Conservation (phyloP, 2,113 vertebrate species). For the Xiphias gladius region DNA sequence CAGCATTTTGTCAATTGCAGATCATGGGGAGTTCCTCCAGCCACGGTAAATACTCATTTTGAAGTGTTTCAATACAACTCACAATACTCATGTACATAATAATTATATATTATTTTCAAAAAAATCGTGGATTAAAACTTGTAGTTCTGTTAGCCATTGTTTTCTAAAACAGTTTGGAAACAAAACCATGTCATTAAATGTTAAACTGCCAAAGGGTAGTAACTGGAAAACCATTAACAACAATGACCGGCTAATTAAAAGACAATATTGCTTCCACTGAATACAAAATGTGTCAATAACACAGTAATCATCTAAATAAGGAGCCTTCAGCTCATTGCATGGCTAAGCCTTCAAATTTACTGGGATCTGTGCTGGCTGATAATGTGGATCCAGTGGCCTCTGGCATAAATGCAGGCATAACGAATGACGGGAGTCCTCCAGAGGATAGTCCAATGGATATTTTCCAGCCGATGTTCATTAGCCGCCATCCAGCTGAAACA, state of each 20-base stretch:
- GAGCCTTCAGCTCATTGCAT: constrained; percentile 40
- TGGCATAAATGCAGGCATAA: constrained; percentile 61
- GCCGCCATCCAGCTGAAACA: constrained; percentile 71
- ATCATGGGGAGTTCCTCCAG: background rate
- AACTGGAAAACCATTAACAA: constrained; percentile 51
- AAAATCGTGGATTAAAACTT: too few relatives aligned
- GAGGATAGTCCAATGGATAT: constrained; percentile 70
- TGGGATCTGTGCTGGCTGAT: constrained; percentile 70
- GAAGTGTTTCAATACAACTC: background rate
- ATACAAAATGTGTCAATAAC: constrained; percentile 67
- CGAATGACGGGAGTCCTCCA: constrained; percentile 65
- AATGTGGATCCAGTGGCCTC: constrained; percentile 71
- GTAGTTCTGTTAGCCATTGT: too few relatives aligned
- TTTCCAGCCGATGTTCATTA: constrained; percentile 75
- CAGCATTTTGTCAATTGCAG: background rate
- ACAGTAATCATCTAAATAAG: constrained; percentile 58
- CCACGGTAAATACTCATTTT: background rate
- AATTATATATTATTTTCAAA: background rate
- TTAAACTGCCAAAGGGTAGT: constrained; percentile 55
- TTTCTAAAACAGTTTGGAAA: constrained; percentile 47
- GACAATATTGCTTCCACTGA: constrained; percentile 64
- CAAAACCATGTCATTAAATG: constrained; percentile 66
- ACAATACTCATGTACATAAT: background rate
- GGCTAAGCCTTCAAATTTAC: constrained; percentile 41
- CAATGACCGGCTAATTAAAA: constrained; percentile 67